These are phyloP conservation scores for Colaptes auratus DNA, from an alignment of 2,113 vertebrate genomes.

Conservation along the genomic window DNA sequence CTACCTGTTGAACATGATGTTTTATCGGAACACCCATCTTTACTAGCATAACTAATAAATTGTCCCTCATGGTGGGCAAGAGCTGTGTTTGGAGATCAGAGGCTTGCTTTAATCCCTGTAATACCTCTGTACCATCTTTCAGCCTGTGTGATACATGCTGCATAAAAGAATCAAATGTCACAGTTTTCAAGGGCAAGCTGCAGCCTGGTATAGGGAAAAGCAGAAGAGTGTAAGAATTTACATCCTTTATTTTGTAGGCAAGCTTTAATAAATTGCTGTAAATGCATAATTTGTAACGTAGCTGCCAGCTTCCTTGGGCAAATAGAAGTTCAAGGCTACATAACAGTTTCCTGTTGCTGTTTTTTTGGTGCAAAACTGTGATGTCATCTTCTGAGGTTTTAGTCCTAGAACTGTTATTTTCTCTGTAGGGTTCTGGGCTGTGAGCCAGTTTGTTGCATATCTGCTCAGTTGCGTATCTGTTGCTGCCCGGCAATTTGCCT, in stretches of 20 bases:
- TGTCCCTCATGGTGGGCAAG: background rate
- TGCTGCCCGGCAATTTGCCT: constrained; percentile 4
- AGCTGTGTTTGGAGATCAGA: background rate
- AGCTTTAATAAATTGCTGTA: background rate
- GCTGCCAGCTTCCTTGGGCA: background rate
- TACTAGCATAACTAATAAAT: background rate
- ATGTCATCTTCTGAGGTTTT: background rate
- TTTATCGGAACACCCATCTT: background rate
- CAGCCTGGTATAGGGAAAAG: background rate
- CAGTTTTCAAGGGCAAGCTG: background rate
- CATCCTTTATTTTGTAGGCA: background rate
- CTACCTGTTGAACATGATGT: fast-evolving
- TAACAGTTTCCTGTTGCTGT: background rate
- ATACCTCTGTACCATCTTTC: background rate
- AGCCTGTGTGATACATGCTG: background rate
- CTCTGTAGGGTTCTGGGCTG: background rate
- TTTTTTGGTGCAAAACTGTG: background rate
- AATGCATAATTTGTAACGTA: background rate
- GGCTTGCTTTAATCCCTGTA: background rate
- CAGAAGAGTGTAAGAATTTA: background rate
- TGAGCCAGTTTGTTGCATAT: background rate
- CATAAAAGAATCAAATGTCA: background rate
- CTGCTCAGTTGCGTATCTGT: background rate
- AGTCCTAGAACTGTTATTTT: constrained; percentile 5
- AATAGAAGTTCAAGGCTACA: background rate